Evolutionary conservation across 2,113 vertebrate species (phyloP).

Genomic region (Alethe diademata): DNA sequence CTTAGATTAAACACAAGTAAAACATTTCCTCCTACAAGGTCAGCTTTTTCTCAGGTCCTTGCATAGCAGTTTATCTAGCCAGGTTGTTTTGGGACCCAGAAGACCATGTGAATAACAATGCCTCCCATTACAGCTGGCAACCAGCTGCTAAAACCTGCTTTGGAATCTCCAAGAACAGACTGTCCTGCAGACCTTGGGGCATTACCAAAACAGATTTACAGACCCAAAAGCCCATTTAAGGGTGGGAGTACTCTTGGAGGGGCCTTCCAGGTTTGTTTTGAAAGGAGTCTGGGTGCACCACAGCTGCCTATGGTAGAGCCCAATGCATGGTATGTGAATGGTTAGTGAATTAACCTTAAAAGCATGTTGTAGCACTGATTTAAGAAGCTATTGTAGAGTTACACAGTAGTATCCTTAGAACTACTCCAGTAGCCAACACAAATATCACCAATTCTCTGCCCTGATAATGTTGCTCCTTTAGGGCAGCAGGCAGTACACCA

Average conservation of each 20-base stretch:
- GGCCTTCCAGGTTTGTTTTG: not conserved
- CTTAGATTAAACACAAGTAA: not conserved
- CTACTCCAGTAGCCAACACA: not conserved
- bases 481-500: not conserved
- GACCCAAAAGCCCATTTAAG: not conserved
- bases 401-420: not conserved
- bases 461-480: not conserved
- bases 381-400: not conserved
- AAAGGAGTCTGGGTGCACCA: not conserved
- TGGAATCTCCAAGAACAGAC: not conserved
- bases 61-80: not conserved
- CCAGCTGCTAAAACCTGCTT: not conserved
- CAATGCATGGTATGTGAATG: not conserved
- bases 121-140: not conserved
- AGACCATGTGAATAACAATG: not conserved
- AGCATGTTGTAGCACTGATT: not conserved
- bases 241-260: not conserved
- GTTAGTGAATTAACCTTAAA: not conserved
- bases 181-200: not conserved
- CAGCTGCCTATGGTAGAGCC: not conserved
- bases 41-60: constrained; percentile 33
- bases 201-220: not conserved
- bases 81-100: not conserved
- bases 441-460: not conserved
- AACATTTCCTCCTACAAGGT: not conserved